Evolutionary conservation across 1,140 invertebrate species (phyloP).

Genomic region (Bombus cullumanus): DNA sequence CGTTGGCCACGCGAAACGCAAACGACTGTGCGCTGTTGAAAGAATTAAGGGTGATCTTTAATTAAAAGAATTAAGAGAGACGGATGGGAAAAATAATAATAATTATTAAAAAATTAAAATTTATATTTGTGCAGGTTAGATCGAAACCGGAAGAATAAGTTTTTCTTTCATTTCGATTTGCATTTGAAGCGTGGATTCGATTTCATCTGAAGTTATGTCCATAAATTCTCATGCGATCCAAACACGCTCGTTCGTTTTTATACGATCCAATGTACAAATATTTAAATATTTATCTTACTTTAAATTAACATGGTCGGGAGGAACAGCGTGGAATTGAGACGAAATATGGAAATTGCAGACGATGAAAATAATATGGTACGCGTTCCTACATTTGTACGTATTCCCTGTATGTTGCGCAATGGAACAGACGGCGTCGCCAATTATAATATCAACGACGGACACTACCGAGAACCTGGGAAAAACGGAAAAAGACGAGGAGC

Average conservation of each 20-base stretch:
- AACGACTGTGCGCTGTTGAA: no score
- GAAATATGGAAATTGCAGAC: no score
- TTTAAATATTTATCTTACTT: not conserved
- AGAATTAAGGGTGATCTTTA: no score
- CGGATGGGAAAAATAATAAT: not conserved
- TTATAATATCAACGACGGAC: no score
- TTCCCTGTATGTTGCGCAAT: not conserved
- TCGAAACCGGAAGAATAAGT: not conserved
- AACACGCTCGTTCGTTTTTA: not conserved
- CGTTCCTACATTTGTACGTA: not conserved
- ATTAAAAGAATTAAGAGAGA: not conserved
- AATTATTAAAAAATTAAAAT: not conserved
- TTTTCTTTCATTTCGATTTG: not conserved
- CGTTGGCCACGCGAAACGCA: no score
- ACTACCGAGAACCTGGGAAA: not conserved
- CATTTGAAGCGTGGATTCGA: not conserved
- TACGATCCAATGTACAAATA: not conserved
- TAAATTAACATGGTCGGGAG: no score
- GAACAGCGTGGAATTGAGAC: not conserved
- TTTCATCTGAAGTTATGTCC: not conserved
- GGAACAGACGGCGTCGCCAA: not conserved
- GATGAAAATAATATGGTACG: conserved; percentile 4
- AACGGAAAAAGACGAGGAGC: not conserved
- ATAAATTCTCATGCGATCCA: not conserved
- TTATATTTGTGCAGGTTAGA: not conserved